Evolutionary conservation across 2,113 vertebrate genomes (phyloP).

Genomic region (Anser cygnoides): DNA sequence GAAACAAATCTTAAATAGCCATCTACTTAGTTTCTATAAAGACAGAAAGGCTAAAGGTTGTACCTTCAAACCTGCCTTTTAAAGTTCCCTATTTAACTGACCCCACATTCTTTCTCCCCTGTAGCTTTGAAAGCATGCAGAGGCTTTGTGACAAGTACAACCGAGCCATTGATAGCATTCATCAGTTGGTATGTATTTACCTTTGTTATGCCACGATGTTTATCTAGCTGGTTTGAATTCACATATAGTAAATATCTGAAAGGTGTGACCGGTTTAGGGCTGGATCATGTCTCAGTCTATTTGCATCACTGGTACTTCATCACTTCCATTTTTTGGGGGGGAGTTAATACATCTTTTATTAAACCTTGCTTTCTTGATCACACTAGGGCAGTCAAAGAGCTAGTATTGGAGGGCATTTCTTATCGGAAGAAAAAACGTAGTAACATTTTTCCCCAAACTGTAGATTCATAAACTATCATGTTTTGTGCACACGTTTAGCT

Average conservation of each 20-base stretch:
- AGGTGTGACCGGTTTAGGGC: rapidly evolving
- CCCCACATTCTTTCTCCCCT: background rate
- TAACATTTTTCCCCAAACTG: background rate
- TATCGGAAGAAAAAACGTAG: background rate
- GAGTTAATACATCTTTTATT: background rate
- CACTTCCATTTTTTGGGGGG: background rate
- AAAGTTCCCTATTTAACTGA: background rate
- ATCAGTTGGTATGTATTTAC: constrained; percentile 88
- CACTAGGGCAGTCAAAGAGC: background rate
- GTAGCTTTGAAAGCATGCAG: constrained; percentile 99
- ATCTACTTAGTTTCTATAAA: background rate
- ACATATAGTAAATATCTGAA: rapidly evolving
- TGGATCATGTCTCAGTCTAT: rapidly evolving
- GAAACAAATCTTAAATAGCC: background rate
- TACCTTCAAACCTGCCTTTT: background rate
- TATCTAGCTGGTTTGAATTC: background rate
- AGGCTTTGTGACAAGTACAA: constrained; percentile 99
- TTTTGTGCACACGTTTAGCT: background rate
- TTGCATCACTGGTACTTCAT: background rate
- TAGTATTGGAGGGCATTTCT: background rate
- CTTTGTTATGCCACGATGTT: rapidly evolving
- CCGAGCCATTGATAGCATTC: constrained; percentile 98
- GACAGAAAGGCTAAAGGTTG: background rate
- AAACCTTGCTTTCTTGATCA: background rate
- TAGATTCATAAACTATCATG: background rate